Percentiles rank a stretch among this genome's conserved stretches.
These are phyloP conservation scores for Eristalinus sepulchralis DNA, from an alignment of 2,888 invertebrate genomes.

Conservation along the genomic window DNA sequence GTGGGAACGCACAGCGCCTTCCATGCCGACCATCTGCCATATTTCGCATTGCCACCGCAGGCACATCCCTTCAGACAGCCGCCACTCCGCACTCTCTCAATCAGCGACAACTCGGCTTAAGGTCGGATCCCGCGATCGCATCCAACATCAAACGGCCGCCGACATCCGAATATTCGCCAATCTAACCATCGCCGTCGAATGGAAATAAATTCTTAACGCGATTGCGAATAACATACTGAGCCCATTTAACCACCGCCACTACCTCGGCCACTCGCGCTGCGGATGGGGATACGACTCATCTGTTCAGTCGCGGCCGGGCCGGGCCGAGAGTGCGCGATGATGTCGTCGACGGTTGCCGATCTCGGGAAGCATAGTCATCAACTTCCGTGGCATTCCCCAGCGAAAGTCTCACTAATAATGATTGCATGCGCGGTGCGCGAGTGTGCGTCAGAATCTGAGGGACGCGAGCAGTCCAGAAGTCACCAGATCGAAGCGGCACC, in stretches of 20 bases:
- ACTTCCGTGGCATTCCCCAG: conserved; percentile 61
- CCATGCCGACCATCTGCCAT: background rate
- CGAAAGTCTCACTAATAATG: conserved; percentile 62
- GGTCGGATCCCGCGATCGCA: conserved; percentile 25
- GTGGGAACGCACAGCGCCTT: conserved; percentile 26
- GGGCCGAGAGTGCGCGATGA: conserved; percentile 56
- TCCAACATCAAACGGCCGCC: conserved; percentile 61
- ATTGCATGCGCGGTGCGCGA: conserved; percentile 19
- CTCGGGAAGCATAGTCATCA: conserved; percentile 57
- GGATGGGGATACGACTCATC: background rate
- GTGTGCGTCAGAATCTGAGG: conserved; percentile 21
- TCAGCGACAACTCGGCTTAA: conserved; percentile 31
- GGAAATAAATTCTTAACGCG: conserved; percentile 70
- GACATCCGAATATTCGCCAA: conserved; percentile 68
- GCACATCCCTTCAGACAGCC: background rate
- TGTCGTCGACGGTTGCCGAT: conserved; percentile 50
- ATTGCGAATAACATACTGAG: conserved; percentile 59
- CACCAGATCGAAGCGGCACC: conserved; percentile 6
- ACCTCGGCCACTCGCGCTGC: conserved; percentile 26
- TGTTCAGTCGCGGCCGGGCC: background rate
- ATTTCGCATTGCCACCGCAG: background rate
- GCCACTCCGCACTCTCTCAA: conserved; percentile 14
- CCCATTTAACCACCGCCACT: conserved; percentile 40
- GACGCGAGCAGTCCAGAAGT: background rate
- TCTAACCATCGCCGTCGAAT: conserved; percentile 65